Base-by-base conservation (phyloP, 2,888 invertebrate species). In the Girardia tigrina region DNA sequence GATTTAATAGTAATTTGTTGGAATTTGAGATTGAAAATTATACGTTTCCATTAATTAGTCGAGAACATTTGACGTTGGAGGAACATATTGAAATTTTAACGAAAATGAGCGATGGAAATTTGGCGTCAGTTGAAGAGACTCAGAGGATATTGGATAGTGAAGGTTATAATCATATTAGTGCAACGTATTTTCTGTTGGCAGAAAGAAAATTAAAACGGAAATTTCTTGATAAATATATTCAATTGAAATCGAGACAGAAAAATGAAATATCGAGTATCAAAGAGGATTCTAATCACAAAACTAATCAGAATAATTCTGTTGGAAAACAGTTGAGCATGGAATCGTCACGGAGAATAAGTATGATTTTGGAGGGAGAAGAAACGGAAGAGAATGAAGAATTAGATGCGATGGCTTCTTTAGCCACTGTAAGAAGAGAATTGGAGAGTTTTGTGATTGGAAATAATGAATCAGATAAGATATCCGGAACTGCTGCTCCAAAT, bases 151-250 rank as follows among this genome's bases (percentile, higher is more conserved):
- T 98, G 81, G 93, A 94, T 82, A 90, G 90, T 82, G 92, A 95
- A 86, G 92, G 93, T 82, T 98, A 98, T 86, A 94, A 94, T 86
- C 94, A 98, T 85, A 90, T 98, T 81, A 95, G 97, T 29, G 97
- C 97, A 71, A 98, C 97, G 26, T 98, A 95, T 86, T 98, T 91
- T 86, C 87, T 98, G 80, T 86, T 98, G 80, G 95, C 94, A 16
- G 98, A 98, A 85, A 87, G 93, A 79, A 91, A 92, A 83, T 86
- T 98, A 70, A 80, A 77, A 71, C 29, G 77, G 6, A 77, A 71
- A 14, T 76, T 27, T 56, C 73, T 27, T 0, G 75, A 77, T 16
- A 20, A 29, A 14, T 26, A 8, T 26, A 56, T 56, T n/a, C 56
- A 56, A 56, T n/a, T 56, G 4, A 56, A 56, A 56, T 56, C 56